A percentile compares a stretch with the other conserved stretches of the same genome.
phyloP scores from a whole-genome alignment of 92 coral and sea anemone species.

The Palythoa caribaeorum region DNA sequence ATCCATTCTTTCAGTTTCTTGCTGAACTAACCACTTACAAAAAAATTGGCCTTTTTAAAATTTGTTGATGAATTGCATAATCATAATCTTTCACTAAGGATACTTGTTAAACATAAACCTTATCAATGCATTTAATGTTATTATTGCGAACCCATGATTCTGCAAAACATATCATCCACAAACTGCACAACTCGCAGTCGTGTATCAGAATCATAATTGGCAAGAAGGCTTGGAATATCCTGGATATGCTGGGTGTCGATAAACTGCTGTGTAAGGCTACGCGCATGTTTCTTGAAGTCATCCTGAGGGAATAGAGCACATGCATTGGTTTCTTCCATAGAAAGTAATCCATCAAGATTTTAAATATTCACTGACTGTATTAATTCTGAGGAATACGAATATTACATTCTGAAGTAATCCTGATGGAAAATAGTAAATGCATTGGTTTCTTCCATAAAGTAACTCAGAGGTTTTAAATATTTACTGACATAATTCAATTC shows the following conservation, averaged over 20 bases:
- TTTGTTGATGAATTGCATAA: too few species aligned
- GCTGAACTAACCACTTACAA: background rate
- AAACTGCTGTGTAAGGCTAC: constrained; percentile 65
- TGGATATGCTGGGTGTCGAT: constrained; percentile 30
- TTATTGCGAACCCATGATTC: background rate
- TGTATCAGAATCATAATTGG: constrained; percentile 28
- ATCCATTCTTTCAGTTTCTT: background rate
- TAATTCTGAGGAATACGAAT: background rate
- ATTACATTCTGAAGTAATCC: background rate
- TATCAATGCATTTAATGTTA: background rate
- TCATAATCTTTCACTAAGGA: too few species aligned
- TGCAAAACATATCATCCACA: constrained; percentile 8
- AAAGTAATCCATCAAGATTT: background rate
- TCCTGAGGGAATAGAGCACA: constrained; percentile 65
- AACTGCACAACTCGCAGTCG: constrained; percentile 42
- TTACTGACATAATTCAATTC: background rate
- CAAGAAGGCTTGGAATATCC: constrained; percentile 46
- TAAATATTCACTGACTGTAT: background rate
- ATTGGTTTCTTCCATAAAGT: background rate
- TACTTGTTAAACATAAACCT: too few species aligned
- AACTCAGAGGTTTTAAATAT: background rate
- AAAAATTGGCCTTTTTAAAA: too few species aligned
- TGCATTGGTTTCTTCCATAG: constrained; percentile 19
- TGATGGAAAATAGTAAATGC: background rate
- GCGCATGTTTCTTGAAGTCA: constrained; percentile 69